Evolutionary conservation across 2,113 vertebrate species (phyloP).

Genomic region (Orycteropus afer): DNA sequence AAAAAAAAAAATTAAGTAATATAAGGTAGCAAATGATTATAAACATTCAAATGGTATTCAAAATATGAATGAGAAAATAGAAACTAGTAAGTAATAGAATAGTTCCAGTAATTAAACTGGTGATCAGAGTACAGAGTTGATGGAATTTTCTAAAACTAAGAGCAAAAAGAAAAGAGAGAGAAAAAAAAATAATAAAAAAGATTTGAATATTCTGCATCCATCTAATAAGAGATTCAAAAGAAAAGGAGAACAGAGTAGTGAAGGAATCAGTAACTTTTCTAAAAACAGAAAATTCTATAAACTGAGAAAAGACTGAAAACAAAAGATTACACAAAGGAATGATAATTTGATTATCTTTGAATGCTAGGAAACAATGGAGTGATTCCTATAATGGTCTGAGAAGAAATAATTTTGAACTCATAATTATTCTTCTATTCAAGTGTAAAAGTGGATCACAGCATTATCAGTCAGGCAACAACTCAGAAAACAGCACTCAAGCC

Average conservation of each 20-base stretch:
- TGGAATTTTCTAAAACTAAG: background rate
- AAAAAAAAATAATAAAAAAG: background rate
- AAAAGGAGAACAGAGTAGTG: background rate
- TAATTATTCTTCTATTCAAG: background rate
- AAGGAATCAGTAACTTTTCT: background rate
- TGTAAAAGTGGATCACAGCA: constrained; percentile 16
- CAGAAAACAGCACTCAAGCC: background rate
- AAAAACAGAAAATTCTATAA: background rate
- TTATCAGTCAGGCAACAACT: background rate
- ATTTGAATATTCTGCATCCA: background rate
- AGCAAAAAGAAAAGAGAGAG: background rate
- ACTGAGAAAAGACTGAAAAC: background rate
- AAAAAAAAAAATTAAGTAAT: background rate
- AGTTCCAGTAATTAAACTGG: background rate
- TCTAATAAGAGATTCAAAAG: background rate
- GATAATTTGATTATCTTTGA: background rate
- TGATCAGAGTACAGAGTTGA: background rate
- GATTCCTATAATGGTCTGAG: background rate
- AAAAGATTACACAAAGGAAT: background rate
- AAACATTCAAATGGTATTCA: background rate
- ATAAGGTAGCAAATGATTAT: background rate
- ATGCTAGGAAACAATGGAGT: background rate
- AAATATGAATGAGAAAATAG: background rate
- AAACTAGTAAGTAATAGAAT: constrained; percentile 2
- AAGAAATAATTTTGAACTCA: constrained; percentile 26